Evolutionary conservation across 2,888 invertebrate genomes (phyloP).

Genomic region (Clunio marinus): DNA sequence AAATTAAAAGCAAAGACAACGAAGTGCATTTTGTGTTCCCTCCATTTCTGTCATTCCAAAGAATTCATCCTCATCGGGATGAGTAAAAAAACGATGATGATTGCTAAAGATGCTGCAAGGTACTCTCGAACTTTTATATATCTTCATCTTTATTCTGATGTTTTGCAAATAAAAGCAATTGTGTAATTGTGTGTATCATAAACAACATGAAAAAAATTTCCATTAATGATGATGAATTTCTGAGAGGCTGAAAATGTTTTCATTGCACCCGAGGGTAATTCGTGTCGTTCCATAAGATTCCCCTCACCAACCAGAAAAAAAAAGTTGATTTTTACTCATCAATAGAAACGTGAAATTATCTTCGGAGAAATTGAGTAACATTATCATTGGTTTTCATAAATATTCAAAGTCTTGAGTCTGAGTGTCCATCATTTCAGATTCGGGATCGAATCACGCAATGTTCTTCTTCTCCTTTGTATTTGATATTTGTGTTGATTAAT

Average conservation of each 20-base stretch:
- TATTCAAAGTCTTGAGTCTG: too few relatives aligned
- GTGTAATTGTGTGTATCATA: slow-evolving; percentile 38
- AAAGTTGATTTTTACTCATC: slow-evolving; percentile 29
- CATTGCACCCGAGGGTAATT: slow-evolving; percentile 15
- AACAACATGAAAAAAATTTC: slow-evolving; percentile 28
- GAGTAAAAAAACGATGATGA: slow-evolving; percentile 11
- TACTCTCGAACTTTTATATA: not conserved
- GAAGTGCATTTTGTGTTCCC: not conserved
- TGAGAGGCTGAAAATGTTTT: slow-evolving; percentile 26
- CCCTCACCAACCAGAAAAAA: not conserved
- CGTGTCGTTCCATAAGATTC: slow-evolving; percentile 10
- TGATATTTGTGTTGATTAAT: too few relatives aligned
- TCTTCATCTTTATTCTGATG: not conserved
- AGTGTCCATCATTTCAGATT: not conserved
- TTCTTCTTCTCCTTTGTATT: not conserved
- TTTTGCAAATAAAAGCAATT: slow-evolving; percentile 33
- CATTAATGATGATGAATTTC: slow-evolving; percentile 39
- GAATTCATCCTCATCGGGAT: slow-evolving; percentile 27
- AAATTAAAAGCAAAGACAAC: not conserved
- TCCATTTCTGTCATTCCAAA: slow-evolving; percentile 16
- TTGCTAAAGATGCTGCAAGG: slow-evolving; percentile 35
- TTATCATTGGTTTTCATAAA: too few relatives aligned
- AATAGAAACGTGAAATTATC: slow-evolving; percentile 20
- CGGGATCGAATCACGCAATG: slow-evolving; percentile 32
- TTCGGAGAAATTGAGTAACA: not conserved